Conservation (phyloP, 2,888 invertebrate species). For the Folsomia manolachei region DNA sequence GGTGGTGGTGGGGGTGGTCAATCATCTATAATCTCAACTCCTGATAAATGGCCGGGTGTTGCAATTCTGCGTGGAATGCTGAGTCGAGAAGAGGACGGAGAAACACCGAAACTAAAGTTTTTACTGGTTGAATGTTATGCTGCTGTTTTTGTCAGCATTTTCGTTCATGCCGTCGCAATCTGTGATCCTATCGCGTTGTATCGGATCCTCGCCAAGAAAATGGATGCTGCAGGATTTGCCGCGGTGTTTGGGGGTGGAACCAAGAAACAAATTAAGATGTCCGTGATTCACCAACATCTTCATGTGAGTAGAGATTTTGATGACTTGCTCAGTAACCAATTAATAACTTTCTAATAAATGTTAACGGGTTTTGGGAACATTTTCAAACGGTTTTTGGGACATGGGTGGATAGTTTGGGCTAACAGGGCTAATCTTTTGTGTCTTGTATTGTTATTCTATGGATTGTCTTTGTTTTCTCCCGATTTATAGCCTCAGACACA, state of each 20-base stretch:
- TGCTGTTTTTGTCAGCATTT: conserved; percentile 85
- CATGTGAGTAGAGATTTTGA: conserved; percentile 48
- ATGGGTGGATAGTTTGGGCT: no score
- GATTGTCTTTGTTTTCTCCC: background rate
- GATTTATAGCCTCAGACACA: conserved; percentile 46
- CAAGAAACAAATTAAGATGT: conserved; percentile 76
- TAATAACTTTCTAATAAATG: no score
- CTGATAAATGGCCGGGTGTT: conserved; percentile 91
- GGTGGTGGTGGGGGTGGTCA: conserved; percentile 46
- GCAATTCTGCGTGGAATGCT: conserved; percentile 85
- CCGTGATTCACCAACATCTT: conserved; percentile 58
- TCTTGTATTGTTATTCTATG: background rate
- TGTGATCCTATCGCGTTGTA: conserved; percentile 91
- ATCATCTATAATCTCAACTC: conserved; percentile 69
- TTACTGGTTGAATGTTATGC: conserved; percentile 90
- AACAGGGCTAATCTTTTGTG: no score
- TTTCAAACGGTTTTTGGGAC: no score
- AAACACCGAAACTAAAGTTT: conserved; percentile 85
- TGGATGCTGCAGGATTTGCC: conserved; percentile 75
- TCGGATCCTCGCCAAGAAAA: conserved; percentile 77
- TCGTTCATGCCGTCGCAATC: conserved; percentile 88
- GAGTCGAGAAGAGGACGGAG: conserved; percentile 90
- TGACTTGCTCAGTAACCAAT: no score
- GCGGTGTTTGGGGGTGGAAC: conserved; percentile 86
- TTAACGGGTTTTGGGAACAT: background rate